A percentile compares a stretch with the other conserved stretches of the same genome.
These are phyloP conservation scores for Chionomys nivalis DNA, from an alignment of 2,113 vertebrate genomes.

Conservation along the genomic window DNA sequence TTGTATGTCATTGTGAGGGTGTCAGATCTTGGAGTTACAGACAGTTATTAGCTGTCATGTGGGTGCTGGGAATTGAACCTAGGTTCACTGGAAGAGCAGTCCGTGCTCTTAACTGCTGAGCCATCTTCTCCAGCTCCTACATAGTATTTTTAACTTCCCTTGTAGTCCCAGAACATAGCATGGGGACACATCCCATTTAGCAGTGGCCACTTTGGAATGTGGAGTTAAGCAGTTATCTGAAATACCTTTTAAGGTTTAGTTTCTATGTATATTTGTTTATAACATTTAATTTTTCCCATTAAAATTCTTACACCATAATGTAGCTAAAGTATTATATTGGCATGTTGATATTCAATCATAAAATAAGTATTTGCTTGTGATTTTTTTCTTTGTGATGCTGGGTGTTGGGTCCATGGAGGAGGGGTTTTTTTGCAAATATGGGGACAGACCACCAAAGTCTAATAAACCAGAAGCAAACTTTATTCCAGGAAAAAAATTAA, in stretches of 20 bases:
- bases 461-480: too few species aligned
- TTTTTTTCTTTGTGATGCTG: background rate
- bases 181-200: background rate
- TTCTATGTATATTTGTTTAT: background rate
- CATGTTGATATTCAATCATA: background rate
- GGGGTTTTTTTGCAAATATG: too few species aligned
- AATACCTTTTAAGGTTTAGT: background rate
- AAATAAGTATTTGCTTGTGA: constrained; percentile 10
- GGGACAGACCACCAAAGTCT: too few species aligned
- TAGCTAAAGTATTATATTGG: background rate
- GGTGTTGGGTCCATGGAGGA: background rate
- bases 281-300: background rate
- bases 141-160: constrained; percentile 8
- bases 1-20: too few species aligned
- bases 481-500: too few species aligned
- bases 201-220: background rate
- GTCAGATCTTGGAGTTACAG: too few species aligned
- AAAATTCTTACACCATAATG: background rate
- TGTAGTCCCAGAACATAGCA: background rate
- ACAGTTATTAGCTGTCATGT: too few species aligned
- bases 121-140: too few species aligned
- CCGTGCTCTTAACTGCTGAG: too few species aligned
- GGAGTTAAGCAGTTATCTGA: background rate
- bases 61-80: too few species aligned
- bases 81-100: too few species aligned